Conservation (phyloP, 64 coral and sea anemone species). For the Porites australiensis region DNA sequence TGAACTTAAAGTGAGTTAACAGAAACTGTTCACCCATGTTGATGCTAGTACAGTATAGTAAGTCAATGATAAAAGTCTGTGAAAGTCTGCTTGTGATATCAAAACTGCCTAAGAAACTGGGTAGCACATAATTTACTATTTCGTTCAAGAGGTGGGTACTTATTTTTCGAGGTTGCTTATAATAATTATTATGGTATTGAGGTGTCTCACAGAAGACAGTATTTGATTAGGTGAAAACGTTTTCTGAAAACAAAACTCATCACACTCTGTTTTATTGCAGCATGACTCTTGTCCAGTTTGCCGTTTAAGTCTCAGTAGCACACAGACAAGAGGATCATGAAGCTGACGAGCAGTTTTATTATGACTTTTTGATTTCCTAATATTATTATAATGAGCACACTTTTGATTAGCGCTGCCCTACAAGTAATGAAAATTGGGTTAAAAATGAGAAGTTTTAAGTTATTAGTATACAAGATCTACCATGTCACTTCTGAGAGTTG, state of each 20-base stretch:
- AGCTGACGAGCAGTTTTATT: neutral
- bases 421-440: neutral
- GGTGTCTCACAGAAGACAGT: too few relatives aligned
- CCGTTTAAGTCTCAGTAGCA: conserved; percentile 54
- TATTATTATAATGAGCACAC: neutral
- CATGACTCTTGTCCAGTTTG: conserved; percentile 72
- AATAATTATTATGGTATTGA: too few relatives aligned
- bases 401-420: neutral
- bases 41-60: too few relatives aligned
- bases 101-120: too few relatives aligned
- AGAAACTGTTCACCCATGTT: too few relatives aligned
- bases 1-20: too few relatives aligned
- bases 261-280: conserved; percentile 24
- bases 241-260: neutral
- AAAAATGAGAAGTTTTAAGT: neutral
- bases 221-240: neutral
- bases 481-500: neutral
- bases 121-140: too few relatives aligned
- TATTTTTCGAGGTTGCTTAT: too few relatives aligned
- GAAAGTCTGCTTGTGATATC: too few relatives aligned
- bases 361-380: neutral
- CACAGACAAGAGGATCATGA: conserved; percentile 47
- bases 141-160: too few relatives aligned
- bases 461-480: neutral
- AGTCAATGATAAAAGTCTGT: too few relatives aligned